Conservation (phyloP, 2,797 vertebrate species). For the Rousettus madagascariensis region DNA sequence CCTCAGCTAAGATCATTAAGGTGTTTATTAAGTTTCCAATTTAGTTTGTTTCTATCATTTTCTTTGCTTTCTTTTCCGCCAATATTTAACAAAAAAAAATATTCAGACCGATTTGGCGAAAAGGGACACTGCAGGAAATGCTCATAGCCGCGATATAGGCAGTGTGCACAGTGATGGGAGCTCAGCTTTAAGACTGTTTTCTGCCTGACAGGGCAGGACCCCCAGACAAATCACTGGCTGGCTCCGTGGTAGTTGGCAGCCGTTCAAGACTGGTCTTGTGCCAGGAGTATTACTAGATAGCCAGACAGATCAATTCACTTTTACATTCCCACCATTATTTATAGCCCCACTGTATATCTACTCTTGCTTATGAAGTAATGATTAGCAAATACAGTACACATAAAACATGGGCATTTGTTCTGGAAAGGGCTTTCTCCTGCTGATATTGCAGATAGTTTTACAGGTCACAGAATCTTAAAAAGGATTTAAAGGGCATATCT, state of each 20-base stretch:
- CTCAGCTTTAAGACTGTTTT: constrained; percentile 86
- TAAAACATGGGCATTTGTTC: constrained; percentile 87
- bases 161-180: constrained; percentile 79
- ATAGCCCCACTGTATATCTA: constrained; percentile 88
- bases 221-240: constrained; percentile 88
- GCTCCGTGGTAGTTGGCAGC: constrained; percentile 87
- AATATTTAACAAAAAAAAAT: not conserved
- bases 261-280: constrained; percentile 86
- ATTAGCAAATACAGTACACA: constrained; percentile 91
- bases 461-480: constrained; percentile 85
- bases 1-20: not conserved
- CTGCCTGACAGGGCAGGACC: constrained; percentile 89
- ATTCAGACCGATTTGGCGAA: constrained; percentile 77
- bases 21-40: not conserved
- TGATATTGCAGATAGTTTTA: constrained; percentile 88
- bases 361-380: constrained; percentile 90
- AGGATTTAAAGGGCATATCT: constrained; percentile 87
- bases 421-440: constrained; percentile 85
- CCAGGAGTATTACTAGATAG: constrained; percentile 88
- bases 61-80: not conserved
- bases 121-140: constrained; percentile 74
- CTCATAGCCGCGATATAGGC: constrained; percentile 73
- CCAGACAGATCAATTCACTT: constrained; percentile 93
- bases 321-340: constrained; percentile 90
- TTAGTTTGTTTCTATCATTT: not conserved